Percentiles rank a stretch among this genome's conserved stretches.
Evolutionary conservation across 1,140 invertebrate species (phyloP).

Genomic region (Philaenus spumarius): DNA sequence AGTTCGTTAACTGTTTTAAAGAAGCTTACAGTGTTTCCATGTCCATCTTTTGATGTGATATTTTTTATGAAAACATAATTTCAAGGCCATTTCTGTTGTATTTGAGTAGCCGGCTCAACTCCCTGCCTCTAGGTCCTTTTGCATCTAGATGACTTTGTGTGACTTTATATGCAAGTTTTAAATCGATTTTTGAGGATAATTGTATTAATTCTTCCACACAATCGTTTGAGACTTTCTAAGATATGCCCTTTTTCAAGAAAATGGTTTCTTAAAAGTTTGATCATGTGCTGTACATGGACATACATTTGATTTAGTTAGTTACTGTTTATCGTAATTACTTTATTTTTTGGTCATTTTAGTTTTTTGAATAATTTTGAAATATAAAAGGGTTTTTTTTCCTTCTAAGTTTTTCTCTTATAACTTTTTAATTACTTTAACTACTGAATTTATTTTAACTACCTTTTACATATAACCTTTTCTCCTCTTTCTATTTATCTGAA

Average conservation of each 20-base stretch:
- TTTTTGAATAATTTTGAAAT: too few relatives aligned
- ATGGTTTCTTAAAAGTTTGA: too few relatives aligned
- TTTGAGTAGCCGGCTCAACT: conserved; percentile 8
- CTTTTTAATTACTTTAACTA: too few relatives aligned
- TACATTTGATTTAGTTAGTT: too few relatives aligned
- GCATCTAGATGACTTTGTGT: background rate
- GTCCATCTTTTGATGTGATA: background rate
- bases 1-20: conserved; percentile 10
- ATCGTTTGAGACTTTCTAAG: background rate
- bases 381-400: background rate
- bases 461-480: conserved; percentile 5
- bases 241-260: conserved; percentile 21
- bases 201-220: background rate
- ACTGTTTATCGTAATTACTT: too few relatives aligned
- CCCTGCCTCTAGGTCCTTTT: background rate
- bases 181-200: background rate
- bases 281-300: conserved; percentile 28
- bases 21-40: background rate
- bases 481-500: too few relatives aligned
- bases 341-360: too few relatives aligned
- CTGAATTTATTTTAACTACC: too few relatives aligned
- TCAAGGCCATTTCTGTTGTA: background rate
- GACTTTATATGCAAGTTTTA: conserved; percentile 10
- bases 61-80: background rate
- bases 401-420: too few relatives aligned